Conservation (phyloP, 2,888 invertebrate genomes). For the Diaphora mendica region DNA sequence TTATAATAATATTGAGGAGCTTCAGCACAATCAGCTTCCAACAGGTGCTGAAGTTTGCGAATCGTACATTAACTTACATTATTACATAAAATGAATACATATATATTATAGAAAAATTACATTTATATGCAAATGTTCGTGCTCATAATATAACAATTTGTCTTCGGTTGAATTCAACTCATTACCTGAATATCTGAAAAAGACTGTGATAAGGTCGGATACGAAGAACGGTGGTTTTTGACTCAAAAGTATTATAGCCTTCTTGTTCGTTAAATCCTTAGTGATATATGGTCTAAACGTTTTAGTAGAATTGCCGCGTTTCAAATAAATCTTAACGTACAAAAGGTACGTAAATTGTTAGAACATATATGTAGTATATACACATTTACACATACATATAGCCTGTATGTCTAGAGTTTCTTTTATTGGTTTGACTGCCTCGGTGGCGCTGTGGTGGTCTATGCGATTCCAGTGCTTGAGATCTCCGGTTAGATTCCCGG, state of each 20-base stretch:
- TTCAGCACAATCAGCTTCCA: no score
- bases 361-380: not conserved
- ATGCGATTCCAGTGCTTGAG: no score
- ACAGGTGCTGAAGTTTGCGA: no score
- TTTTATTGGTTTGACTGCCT: no score
- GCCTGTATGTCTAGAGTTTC: no score
- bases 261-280: not conserved
- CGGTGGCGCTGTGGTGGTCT: no score
- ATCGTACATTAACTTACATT: no score
- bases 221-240: not conserved
- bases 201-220: not conserved
- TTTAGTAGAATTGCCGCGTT: not conserved
- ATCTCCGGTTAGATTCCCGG: no score
- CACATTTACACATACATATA: not conserved
- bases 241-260: not conserved
- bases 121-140: no score
- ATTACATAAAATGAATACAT: no score
- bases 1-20: no score
- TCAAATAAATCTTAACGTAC: not conserved
- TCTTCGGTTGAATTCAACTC: not conserved
- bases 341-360: not conserved
- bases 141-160: not conserved
- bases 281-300: not conserved
- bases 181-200: not conserved
- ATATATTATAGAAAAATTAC: no score